These are phyloP conservation scores for Glyptemys insculpta DNA, from an alignment of 2,797 vertebrate species.

Conservation along the genomic window DNA sequence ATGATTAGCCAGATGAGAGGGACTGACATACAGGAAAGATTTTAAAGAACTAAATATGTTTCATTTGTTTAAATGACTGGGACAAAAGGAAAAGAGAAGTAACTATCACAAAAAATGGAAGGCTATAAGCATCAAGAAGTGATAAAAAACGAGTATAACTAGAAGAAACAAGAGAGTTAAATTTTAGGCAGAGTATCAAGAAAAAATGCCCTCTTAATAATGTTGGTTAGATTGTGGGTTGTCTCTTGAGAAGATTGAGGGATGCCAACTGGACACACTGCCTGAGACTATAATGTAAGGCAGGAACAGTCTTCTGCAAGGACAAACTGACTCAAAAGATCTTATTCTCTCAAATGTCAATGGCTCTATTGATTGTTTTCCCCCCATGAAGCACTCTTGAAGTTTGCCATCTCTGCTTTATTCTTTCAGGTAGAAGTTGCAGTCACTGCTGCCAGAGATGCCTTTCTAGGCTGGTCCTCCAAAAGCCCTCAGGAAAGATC, in stretches of 20 bases:
- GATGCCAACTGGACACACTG: not conserved
- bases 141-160: not conserved
- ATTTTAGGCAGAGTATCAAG: not conserved
- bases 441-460: conserved; percentile 89
- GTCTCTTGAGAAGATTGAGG: not conserved
- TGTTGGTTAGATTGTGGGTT: not conserved
- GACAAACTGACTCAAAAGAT: not conserved
- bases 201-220: not conserved
- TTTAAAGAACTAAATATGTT: not conserved
- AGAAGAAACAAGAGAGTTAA: not conserved
- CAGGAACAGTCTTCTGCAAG: not conserved
- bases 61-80: not conserved
- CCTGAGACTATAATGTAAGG: not conserved
- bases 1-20: not conserved
- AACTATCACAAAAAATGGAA: not conserved
- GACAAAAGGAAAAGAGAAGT: not conserved
- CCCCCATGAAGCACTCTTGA: not conserved
- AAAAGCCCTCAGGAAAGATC: conserved; percentile 88
- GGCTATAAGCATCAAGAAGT: not conserved
- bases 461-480: conserved; percentile 91
- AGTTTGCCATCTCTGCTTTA: not conserved
- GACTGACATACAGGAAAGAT: not conserved
- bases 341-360: not conserved
- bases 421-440: conserved; percentile 89
- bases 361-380: not conserved